Conservation (phyloP, 2,888 invertebrate genomes). For the Hydroisotoma schaefferi region DNA sequence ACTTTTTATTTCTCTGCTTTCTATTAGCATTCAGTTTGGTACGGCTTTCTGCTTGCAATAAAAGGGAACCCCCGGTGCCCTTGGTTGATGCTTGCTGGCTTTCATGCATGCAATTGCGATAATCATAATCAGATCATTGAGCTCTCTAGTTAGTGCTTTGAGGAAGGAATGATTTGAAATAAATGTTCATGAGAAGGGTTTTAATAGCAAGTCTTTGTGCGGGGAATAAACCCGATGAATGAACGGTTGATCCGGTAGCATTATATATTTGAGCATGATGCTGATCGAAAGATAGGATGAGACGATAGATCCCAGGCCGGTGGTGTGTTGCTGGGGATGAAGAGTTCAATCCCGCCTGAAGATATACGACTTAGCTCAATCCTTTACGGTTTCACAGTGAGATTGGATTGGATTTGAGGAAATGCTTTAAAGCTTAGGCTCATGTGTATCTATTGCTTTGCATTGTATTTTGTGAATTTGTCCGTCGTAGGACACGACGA, state of each 20-base stretch:
- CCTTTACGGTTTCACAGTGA: slow-evolving; percentile 5
- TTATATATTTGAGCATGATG: not conserved
- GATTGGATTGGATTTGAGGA: slow-evolving; percentile 7
- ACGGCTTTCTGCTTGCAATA: too few species aligned
- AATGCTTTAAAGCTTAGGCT: not conserved
- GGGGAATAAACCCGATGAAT: not conserved
- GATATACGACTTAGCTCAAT: slow-evolving; percentile 7
- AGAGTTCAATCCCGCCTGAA: slow-evolving; percentile 2
- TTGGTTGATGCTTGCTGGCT: not conserved
- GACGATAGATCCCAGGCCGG: not conserved
- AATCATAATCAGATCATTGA: slow-evolving; percentile 11
- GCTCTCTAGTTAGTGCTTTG: not conserved
- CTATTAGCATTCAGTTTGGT: not conserved
- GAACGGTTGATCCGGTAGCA: not conserved
- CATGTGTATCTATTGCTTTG: too few species aligned
- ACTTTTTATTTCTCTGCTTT: too few species aligned
- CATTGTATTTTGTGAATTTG: not conserved
- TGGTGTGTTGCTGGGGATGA: not conserved
- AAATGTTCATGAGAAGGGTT: not conserved
- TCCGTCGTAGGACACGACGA: not conserved
- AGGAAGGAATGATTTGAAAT: slow-evolving; percentile 10
- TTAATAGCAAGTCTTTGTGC: too few species aligned
- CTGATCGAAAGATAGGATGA: slow-evolving; percentile 2
- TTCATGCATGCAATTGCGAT: not conserved
- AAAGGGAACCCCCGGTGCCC: slow-evolving; percentile 10